Evolutionary conservation across 2,113 vertebrate genomes (phyloP).

Genomic region (Hippopotamus amphibius): DNA sequence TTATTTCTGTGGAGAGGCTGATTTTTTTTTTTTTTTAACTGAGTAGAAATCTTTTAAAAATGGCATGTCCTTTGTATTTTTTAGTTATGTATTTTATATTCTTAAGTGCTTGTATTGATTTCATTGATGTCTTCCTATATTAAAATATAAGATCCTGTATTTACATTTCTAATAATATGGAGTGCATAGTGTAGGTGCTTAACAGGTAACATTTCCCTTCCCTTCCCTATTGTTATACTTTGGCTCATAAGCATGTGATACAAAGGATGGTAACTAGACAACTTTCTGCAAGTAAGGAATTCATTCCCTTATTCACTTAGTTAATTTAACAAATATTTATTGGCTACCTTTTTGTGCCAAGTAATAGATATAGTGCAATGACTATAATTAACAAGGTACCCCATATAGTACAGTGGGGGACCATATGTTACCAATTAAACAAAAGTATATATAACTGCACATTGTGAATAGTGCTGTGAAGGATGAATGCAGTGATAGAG

Average conservation of each 20-base stretch:
- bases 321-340: background rate
- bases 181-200: background rate
- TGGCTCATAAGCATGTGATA: background rate
- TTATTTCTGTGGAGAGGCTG: background rate
- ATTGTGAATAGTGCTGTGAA: background rate
- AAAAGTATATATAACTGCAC: background rate
- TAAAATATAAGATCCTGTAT: background rate
- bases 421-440: background rate
- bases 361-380: background rate
- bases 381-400: background rate
- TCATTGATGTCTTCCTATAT: background rate
- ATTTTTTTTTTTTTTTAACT: slow-evolving; percentile 9
- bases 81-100: background rate
- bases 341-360: background rate
- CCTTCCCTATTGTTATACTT: background rate
- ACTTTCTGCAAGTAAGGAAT: background rate
- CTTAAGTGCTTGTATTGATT: background rate
- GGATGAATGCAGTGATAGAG: background rate
- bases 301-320: background rate
- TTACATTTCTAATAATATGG: background rate
- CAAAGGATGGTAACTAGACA: background rate
- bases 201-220: background rate
- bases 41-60: background rate
- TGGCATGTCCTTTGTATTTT: background rate
- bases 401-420: background rate